Evolutionary conservation across 2,797 vertebrate species (phyloP).

Genomic region (Sebastiscus albofasciatus): DNA sequence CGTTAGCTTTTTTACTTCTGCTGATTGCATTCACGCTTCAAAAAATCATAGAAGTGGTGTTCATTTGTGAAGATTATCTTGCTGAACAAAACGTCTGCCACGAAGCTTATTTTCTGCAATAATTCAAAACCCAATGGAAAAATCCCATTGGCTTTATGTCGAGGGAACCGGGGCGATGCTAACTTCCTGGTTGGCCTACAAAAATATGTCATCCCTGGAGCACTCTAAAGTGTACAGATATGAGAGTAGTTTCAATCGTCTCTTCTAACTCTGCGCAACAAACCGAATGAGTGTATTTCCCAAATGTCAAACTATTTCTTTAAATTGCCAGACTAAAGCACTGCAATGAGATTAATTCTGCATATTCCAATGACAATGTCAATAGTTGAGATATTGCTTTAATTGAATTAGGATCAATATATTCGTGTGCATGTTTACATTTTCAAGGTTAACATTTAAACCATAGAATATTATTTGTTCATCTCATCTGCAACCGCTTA

Average conservation of each 20-base stretch:
- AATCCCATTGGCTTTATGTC: too few relatives aligned
- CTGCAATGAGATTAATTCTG: background rate
- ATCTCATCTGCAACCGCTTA: too few relatives aligned
- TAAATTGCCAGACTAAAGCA: background rate
- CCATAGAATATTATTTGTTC: background rate
- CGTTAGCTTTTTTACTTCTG: too few relatives aligned
- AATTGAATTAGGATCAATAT: background rate
- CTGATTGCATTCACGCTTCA: too few relatives aligned
- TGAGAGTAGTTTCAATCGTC: background rate
- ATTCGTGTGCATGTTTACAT: background rate
- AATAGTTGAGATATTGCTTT: background rate
- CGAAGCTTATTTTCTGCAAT: too few relatives aligned
- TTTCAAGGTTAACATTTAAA: background rate
- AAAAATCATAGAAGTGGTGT: too few relatives aligned
- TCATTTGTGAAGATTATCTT: too few relatives aligned
- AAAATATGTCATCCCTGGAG: too few relatives aligned
- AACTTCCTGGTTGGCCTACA: too few relatives aligned
- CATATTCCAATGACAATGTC: background rate
- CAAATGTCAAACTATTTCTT: background rate
- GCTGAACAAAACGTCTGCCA: too few relatives aligned
- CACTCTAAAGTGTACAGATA: background rate
- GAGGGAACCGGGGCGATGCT: too few relatives aligned
- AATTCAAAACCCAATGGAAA: too few relatives aligned
- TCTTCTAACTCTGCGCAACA: background rate
- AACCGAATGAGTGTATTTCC: background rate